Conservation (phyloP, 1,140 invertebrate species). For the Brachionus manjavacas region DNA sequence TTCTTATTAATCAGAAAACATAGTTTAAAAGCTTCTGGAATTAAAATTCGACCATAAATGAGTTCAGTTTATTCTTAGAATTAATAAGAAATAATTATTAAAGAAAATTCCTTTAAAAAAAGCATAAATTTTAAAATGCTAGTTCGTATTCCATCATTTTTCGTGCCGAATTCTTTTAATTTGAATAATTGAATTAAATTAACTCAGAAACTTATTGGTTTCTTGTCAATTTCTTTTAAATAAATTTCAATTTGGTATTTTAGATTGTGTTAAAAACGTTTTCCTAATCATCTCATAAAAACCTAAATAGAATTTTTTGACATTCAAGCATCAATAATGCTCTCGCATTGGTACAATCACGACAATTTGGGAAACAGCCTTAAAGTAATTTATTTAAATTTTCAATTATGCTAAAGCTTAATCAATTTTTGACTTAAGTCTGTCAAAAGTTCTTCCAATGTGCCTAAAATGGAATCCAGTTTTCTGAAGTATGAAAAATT, state of each 20-base stretch:
- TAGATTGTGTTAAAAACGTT: not conserved
- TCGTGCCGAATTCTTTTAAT: not conserved
- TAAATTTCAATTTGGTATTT: not conserved
- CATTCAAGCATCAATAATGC: not conserved
- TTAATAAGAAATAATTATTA: not conserved
- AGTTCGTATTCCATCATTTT: not conserved
- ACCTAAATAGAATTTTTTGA: not conserved
- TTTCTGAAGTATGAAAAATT: not conserved
- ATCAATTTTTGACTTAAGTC: not conserved
- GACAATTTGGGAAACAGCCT: constrained; percentile 32
- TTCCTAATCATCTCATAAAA: not conserved
- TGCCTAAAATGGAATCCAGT: not conserved
- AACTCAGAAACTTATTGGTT: not conserved
- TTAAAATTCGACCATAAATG: not conserved
- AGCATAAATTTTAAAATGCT: not conserved
- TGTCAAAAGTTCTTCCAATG: not conserved
- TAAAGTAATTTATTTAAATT: not conserved
- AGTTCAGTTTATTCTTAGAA: not conserved
- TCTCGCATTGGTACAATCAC: constrained; percentile 41
- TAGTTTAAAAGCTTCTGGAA: not conserved
- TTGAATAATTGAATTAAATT: constrained; percentile 2
- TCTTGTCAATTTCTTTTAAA: not conserved
- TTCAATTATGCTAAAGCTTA: not conserved
- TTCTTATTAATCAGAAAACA: not conserved
- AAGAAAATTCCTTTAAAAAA: not conserved